phyloP scores from a whole-genome alignment of 2,888 invertebrate genomes.

The Keiferia lycopersicella region DNA sequence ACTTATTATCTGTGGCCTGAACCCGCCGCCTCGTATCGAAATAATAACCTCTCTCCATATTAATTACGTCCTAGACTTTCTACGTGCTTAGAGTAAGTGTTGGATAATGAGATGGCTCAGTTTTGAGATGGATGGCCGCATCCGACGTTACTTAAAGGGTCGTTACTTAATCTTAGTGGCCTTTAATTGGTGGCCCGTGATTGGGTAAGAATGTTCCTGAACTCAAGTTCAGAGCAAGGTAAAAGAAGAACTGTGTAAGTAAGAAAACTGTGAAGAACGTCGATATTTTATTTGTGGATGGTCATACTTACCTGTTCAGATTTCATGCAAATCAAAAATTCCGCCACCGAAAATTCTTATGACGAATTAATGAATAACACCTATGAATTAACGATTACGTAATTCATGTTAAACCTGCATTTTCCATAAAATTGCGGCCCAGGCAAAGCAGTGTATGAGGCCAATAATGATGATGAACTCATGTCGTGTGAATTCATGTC shows the following conservation, averaged over 20 bases:
- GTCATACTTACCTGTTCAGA: too few species aligned
- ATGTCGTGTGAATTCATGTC: too few species aligned
- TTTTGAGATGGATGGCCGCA: conserved; percentile 61
- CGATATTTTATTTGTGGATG: too few species aligned
- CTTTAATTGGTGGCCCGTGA: neutral
- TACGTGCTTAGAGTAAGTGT: conserved; percentile 54
- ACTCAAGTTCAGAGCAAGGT: neutral
- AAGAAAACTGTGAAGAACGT: too few species aligned
- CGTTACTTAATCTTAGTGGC: conserved; percentile 33
- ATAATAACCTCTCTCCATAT: conserved; percentile 75
- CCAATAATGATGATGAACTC: too few species aligned
- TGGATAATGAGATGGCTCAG: conserved; percentile 58
- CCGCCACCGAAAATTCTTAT: too few species aligned
- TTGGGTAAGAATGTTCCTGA: conserved; percentile 3
- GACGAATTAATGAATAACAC: too few species aligned
- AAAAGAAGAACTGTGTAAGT: neutral
- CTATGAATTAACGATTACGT: too few species aligned
- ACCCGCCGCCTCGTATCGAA: conserved; percentile 55
- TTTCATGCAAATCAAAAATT: too few species aligned
- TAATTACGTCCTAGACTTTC: conserved; percentile 75
- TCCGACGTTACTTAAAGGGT: conserved; percentile 39
- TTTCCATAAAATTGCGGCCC: too few species aligned
- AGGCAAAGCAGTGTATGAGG: too few species aligned
- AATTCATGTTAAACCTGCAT: too few species aligned
- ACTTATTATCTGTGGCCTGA: conserved; percentile 54